Conservation (phyloP, 2,888 invertebrate genomes). For the Dorcus parallelipipedus region DNA sequence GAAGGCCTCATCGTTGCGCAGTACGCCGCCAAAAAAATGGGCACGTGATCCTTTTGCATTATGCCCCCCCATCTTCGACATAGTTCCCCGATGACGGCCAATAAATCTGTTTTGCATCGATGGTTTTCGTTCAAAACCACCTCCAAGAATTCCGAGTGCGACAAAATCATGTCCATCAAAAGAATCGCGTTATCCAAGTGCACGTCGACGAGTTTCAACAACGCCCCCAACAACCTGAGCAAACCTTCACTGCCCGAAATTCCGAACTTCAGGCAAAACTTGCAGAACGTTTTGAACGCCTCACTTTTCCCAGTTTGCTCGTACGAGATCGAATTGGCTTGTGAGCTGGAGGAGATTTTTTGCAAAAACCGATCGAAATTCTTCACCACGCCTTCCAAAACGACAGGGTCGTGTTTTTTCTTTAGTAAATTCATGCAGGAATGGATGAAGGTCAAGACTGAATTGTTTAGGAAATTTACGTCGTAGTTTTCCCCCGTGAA, state of each 20-base stretch:
- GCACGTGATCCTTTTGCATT: constrained; percentile 67
- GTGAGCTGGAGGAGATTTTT: not conserved
- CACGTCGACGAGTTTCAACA: constrained; percentile 56
- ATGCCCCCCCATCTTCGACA: constrained; percentile 61
- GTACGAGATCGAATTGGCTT: not conserved
- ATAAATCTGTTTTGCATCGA: constrained; percentile 58
- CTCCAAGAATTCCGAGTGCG: constrained; percentile 75
- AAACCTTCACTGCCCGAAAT: constrained; percentile 42
- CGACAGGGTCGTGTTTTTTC: constrained; percentile 36
- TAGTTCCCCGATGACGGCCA: constrained; percentile 63
- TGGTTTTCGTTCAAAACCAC: constrained; percentile 57
- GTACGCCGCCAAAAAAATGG: constrained; percentile 75
- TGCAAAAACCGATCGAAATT: constrained; percentile 24
- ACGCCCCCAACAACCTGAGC: constrained; percentile 52
- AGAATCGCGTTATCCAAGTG: constrained; percentile 52
- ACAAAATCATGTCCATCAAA: constrained; percentile 70
- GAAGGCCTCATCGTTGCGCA: constrained; percentile 65
- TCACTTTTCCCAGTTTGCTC: constrained; percentile 38
- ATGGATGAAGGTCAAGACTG: constrained; percentile 56
- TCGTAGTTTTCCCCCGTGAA: constrained; percentile 2
- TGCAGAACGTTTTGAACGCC: constrained; percentile 60
- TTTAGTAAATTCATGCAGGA: constrained; percentile 53
- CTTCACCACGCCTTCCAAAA: constrained; percentile 27
- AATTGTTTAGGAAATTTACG: constrained; percentile 52
- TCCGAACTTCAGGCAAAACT: constrained; percentile 64